A percentile compares a stretch with the other conserved stretches of the same genome.
Conservation (phyloP, 1,140 invertebrate genomes). For the Acromyrmex heyeri region DNA sequence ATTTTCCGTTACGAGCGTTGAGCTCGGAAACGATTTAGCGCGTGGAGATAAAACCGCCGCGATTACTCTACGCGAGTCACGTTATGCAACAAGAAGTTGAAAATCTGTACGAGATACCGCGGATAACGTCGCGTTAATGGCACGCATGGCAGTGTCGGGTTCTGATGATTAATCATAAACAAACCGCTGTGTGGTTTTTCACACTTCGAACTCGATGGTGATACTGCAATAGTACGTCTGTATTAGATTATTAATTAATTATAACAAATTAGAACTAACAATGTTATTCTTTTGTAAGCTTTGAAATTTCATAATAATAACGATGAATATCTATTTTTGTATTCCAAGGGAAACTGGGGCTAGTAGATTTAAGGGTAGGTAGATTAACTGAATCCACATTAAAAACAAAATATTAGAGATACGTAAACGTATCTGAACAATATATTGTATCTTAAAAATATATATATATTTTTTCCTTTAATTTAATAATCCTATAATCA, state of each 20-base stretch:
- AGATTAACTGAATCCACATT: too few relatives aligned
- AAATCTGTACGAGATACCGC: constrained; percentile 40
- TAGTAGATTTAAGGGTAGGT: too few relatives aligned
- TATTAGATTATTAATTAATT: constrained; percentile 19
- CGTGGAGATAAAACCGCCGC: constrained; percentile 44
- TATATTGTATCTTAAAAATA: too few relatives aligned
- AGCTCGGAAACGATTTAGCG: constrained; percentile 60
- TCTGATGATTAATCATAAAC: constrained; percentile 36
- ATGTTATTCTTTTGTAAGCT: not conserved
- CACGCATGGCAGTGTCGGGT: constrained; percentile 33
- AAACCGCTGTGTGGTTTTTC: constrained; percentile 26
- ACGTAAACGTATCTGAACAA: too few relatives aligned
- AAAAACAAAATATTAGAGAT: too few relatives aligned
- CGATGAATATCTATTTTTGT: not conserved
- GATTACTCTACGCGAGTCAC: constrained; percentile 59
- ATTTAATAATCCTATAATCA: too few relatives aligned
- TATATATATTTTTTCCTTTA: too few relatives aligned
- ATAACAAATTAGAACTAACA: not conserved
- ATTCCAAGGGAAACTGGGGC: not conserved
- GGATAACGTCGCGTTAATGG: constrained; percentile 54
- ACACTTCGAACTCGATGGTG: not conserved
- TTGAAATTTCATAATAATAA: not conserved
- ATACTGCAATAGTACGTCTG: not conserved
- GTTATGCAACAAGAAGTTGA: constrained; percentile 59
- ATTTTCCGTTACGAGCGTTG: constrained; percentile 61